phyloP scores from a whole-genome alignment of 2,888 invertebrate species.

The Nesidiocoris tenuis region DNA sequence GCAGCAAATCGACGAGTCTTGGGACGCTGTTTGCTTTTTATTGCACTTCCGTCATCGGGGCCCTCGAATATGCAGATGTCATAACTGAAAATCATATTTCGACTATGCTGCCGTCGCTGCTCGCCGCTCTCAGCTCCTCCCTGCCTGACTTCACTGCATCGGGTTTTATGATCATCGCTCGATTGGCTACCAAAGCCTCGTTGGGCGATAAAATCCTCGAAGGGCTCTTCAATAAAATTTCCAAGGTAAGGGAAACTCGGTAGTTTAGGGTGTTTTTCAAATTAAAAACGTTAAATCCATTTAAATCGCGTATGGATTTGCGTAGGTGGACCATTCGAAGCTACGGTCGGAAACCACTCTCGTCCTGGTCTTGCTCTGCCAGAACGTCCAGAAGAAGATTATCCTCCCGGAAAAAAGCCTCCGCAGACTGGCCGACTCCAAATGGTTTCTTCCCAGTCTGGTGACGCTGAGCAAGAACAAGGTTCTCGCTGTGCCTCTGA shows the following conservation, averaged over 20 bases:
- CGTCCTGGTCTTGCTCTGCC: conserved; percentile 69
- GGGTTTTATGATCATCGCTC: conserved; percentile 71
- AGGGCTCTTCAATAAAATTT: conserved; percentile 63
- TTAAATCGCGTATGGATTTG: conserved; percentile 34
- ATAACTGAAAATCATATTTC: conserved; percentile 67
- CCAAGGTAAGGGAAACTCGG: conserved; percentile 55
- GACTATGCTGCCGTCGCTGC: conserved; percentile 68
- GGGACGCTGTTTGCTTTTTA: conserved; percentile 76
- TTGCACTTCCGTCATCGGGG: conserved; percentile 71
- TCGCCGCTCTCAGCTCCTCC: conserved; percentile 68
- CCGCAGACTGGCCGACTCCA: conserved; percentile 25
- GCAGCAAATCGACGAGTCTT: conserved; percentile 45
- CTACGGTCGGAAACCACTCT: conserved; percentile 66
- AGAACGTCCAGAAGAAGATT: conserved; percentile 43
- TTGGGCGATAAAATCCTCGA: conserved; percentile 62
- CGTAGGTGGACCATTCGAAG: conserved; percentile 56
- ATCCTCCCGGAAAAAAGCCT: conserved; percentile 40
- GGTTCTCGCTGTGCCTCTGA: conserved; percentile 46
- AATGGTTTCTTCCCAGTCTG: conserved; percentile 47
- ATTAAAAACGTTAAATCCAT: too few species aligned
- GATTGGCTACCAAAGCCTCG: conserved; percentile 65
- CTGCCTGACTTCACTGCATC: conserved; percentile 71
- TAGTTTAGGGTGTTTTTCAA: conserved; percentile 11
- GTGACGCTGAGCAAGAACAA: conserved; percentile 37
- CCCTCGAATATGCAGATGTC: conserved; percentile 60